A percentile compares a stretch with the other conserved stretches of the same genome.
phyloP scores from a whole-genome alignment of 2,113 vertebrate species.

The Hystrix brachyura region DNA sequence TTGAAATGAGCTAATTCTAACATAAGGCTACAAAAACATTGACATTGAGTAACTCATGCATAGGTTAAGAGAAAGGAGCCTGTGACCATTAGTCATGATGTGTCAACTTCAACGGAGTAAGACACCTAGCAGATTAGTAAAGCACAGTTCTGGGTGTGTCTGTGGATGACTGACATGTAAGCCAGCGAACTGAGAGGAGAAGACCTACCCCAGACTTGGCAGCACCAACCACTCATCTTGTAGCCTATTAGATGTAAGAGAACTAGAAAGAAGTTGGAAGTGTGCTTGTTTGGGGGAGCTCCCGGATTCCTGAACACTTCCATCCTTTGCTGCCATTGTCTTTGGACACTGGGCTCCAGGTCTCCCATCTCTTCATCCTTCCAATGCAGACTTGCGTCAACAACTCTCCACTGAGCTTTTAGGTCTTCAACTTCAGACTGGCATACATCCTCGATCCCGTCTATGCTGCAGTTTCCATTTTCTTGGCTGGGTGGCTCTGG shows the following conservation, averaged over 20 bases:
- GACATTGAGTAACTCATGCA: neutral
- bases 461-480: neutral
- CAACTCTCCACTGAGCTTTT: neutral
- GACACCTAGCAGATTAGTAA: neutral
- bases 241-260: neutral
- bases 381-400: neutral
- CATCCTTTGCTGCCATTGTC: neutral
- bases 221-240: neutral
- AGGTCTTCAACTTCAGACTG: neutral
- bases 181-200: neutral
- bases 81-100: neutral
- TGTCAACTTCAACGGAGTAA: neutral
- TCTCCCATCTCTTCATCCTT: neutral
- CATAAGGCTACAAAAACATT: neutral
- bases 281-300: neutral
- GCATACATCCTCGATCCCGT: neutral
- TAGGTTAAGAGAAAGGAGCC: neutral
- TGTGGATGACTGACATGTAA: neutral
- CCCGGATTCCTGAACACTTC: neutral
- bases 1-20: conserved; percentile 2
- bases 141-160: neutral
- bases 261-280: neutral
- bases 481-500: neutral
- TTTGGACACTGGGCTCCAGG: neutral
- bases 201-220: neutral